Evolutionary conservation across 2,888 invertebrate species (phyloP), one percentile per base, ranked within the genome.

Genomic region (Troides helena): DNA sequence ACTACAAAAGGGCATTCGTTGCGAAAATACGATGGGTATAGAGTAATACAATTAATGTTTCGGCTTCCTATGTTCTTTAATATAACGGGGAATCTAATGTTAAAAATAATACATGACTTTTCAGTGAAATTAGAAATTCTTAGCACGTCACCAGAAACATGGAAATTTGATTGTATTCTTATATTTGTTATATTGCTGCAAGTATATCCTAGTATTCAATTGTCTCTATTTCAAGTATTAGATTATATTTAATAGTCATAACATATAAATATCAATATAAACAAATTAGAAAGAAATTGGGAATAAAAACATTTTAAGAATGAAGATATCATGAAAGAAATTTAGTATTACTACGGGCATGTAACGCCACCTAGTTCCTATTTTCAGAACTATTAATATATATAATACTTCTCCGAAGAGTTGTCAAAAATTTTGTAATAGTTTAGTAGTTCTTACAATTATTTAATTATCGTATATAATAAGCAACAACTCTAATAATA

Each of bases 1-100:
- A 79, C 78, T 78, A 86, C 83, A 88, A 88, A 78, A 82, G 84
- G 76, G 74, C 78, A 81, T 80, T 81, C 77, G 79, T 82, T 81
- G 84, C 76, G 81, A 85, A 84, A 86, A 85, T 83, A 77, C 79
- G 83, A 85, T 84, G 84, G 81, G 82, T 77, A 83, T 80, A 81
- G 81, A 74, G 75, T 77, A 80, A 83, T 81, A 83, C 81, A 85
- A 88, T 88, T 82, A 83, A 86, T 80, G 86, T 87, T 85, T 84
- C 78, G 78, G 77, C 76, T 58, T 50, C 4, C 53, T n/a, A 53
- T 12, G 6, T 53, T 18, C 18, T 7, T n/a, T 53, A 18, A 50
- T 53, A n/a, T 7, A 53, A n/a, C n/a, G 6, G n/a, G 18, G n/a
- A 8, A 53, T 53, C n/a, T 5, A 5, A n/a, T 53, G 18, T n/a